Evolutionary conservation across 2,113 vertebrate species (phyloP).

Genomic region (Collichthys lucidus): DNA sequence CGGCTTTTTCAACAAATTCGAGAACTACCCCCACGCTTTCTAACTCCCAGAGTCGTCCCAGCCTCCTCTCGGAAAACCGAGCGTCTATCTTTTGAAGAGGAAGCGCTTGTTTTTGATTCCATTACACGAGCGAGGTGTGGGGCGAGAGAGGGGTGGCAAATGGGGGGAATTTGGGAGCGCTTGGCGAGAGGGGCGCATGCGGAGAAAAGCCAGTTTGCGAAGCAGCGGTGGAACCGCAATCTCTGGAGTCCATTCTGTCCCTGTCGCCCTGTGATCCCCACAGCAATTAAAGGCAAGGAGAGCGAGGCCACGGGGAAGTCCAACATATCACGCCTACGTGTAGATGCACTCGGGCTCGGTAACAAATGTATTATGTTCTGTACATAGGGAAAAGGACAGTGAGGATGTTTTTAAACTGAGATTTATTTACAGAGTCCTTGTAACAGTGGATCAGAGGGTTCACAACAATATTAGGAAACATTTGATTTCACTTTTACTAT

Average conservation of each 20-base stretch:
- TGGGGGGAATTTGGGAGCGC: conserved; percentile 69
- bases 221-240: conserved; percentile 82
- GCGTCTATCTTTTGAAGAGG: conserved; percentile 55
- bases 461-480: not conserved
- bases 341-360: conserved; percentile 20
- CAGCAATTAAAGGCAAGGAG: conserved; percentile 73
- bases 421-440: conserved; percentile 3
- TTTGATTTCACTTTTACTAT: conserved; percentile 35
- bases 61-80: conserved; percentile 31
- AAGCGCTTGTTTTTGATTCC: conserved; percentile 63
- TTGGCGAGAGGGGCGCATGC: conserved; percentile 52
- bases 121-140: conserved; percentile 70
- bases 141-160: conserved; percentile 73
- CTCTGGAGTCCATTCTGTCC: conserved; percentile 78
- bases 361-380: conserved; percentile 47
- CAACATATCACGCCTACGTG: conserved; percentile 69
- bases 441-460: conserved; percentile 38
- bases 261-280: conserved; percentile 74
- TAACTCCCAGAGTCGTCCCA: conserved; percentile 33
- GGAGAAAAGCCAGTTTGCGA: conserved; percentile 83
- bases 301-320: conserved; percentile 65
- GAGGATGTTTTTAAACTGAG: not conserved
- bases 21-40: conserved; percentile 15
- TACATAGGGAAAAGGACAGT: conserved; percentile 1
- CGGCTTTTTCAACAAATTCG: conserved; percentile 23